Conservation (phyloP, 2,113 vertebrate species). For the Melanocharis versteri region DNA sequence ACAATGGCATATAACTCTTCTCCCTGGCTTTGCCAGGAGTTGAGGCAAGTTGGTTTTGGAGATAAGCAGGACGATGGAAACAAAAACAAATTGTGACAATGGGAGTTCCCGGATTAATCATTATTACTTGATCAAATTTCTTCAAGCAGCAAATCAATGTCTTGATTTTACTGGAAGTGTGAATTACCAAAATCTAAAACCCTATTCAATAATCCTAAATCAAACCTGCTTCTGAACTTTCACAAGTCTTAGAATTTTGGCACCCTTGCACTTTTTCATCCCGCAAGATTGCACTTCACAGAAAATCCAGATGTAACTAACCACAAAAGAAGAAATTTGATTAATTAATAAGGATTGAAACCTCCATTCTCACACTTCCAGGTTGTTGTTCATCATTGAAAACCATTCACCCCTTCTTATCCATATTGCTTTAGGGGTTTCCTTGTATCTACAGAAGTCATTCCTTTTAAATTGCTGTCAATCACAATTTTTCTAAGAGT, state of each 20-base stretch:
- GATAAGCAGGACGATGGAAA: conserved; percentile 65
- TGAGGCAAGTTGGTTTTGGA: conserved; percentile 66
- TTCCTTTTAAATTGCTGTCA: conserved; percentile 69
- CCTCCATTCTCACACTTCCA: conserved; percentile 67
- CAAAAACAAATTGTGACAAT: conserved; percentile 63
- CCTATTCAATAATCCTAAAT: background rate
- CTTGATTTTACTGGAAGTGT: conserved; percentile 2
- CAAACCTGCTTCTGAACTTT: background rate
- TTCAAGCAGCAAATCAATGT: background rate
- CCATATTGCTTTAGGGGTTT: conserved; percentile 71
- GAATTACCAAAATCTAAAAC: background rate
- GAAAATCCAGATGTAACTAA: conserved; percentile 49
- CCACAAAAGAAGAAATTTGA: conserved; percentile 69
- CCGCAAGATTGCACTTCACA: conserved; percentile 36
- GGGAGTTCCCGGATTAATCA: conserved; percentile 65
- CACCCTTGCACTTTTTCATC: background rate
- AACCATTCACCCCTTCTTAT: conserved; percentile 65
- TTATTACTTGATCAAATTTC: conserved; percentile 73
- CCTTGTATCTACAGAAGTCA: conserved; percentile 65
- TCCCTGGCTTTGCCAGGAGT: conserved; percentile 55
- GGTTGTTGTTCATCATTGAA: conserved; percentile 61
- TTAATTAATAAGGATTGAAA: conserved; percentile 68
- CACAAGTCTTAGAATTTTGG: background rate
- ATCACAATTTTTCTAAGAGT: conserved; percentile 62
- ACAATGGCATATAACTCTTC: conserved; percentile 62